These are phyloP conservation scores for Alviniconcha marisindica DNA, from an alignment of 1,140 invertebrate species.

Conservation along the genomic window DNA sequence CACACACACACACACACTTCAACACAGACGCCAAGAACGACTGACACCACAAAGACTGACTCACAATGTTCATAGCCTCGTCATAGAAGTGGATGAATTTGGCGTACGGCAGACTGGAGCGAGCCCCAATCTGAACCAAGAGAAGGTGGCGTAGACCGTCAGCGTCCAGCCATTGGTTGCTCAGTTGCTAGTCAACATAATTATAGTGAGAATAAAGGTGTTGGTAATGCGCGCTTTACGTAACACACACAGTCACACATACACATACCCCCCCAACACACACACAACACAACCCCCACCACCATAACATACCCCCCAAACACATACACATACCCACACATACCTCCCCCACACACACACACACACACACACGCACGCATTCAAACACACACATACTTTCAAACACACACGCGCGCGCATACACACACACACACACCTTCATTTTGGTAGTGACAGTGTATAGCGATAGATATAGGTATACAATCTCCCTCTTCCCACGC, in stretches of 20 bases:
- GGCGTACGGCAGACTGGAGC: constrained; percentile 28
- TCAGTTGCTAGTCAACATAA: constrained; percentile 43
- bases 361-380: too few relatives aligned
- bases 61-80: constrained; percentile 38
- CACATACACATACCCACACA: too few relatives aligned
- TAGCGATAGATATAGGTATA: too few relatives aligned
- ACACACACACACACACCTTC: neutral
- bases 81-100: constrained; percentile 51
- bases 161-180: constrained; percentile 42
- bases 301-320: too few relatives aligned
- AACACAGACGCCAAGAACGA: neutral
- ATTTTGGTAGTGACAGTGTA: too few relatives aligned
- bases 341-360: too few relatives aligned
- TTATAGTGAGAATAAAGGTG: too few relatives aligned
- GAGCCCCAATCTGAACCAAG: constrained; percentile 28
- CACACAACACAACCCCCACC: too few relatives aligned
- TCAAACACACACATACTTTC: neutral
- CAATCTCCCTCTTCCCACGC: too few relatives aligned
- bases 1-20: neutral
- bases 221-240: too few relatives aligned
- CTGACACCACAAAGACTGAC: neutral
- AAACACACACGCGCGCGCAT: neutral
- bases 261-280: too few relatives aligned
- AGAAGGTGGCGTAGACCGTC: constrained; percentile 39
- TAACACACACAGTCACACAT: too few relatives aligned